Base-by-base conservation (phyloP, 2,113 vertebrate genomes). In the Oryzias melastigma region DNA sequence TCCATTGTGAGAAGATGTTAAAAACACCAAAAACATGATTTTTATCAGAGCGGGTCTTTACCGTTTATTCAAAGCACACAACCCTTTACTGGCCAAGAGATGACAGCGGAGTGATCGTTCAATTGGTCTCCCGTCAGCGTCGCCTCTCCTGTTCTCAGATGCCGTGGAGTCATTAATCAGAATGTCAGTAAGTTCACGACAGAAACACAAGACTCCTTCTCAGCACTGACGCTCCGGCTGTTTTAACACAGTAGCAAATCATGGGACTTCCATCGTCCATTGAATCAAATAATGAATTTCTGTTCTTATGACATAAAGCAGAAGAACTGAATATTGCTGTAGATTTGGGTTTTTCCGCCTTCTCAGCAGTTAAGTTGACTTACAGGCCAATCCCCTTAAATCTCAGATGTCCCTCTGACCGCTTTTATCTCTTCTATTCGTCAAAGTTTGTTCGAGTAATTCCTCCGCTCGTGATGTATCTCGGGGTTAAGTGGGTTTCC, bases 401-500 rank as follows among this genome's bases (percentile, higher is more conserved):
- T 81, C 73, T 77, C 69, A 51, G 19, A 52, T 68, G 50, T 75
- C 67, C 48, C 58, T 52, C 47, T 48, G 68, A 71, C 68, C 72
- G 71, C 80, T 85, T 85, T 82, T 84, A 84, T 84, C 81, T 80
- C 47, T 85, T 79, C 78, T 73, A 86, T 84, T 83, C 75, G 75
- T 87, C 82, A 85, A 86, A 84, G 69, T 87, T 83, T 82, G 77
- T 78, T 81, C 76, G 35, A 29, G 58, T 68, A 68, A 80, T 90
- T 84, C 70, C 65, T 73, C 47, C 27, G 54, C 58, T 62, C 20
- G 0, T 86, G 88, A 89, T 88, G 68, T 78, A 88, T 89, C 56
- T 77, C 62, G 17, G 59, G 79, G 86, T 90, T 86, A 87, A 89
- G 87, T 87, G 87, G 79, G 75, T 86, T 82, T 78, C 54, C 64